These are phyloP conservation scores for crab-eating macaque (Macaca fascicularis) DNA, from an alignment of 2,113 vertebrate species.

Conservation along the genomic window DNA sequence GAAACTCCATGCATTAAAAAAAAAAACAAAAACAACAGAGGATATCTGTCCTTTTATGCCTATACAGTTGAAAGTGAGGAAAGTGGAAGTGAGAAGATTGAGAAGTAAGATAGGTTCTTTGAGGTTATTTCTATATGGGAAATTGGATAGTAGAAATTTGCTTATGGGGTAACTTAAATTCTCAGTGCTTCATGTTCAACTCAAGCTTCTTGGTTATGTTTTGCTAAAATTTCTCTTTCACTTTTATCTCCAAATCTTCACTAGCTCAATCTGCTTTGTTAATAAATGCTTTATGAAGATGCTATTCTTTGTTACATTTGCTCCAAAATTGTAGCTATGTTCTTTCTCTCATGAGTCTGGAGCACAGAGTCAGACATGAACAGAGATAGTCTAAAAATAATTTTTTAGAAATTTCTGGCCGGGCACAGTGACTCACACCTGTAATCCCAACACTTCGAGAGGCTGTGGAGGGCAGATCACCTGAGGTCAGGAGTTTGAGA, in stretches of 20 bases:
- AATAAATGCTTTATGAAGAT: background rate
- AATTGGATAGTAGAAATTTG: background rate
- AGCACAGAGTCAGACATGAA: background rate
- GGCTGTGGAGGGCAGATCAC: too few species aligned
- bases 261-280: background rate
- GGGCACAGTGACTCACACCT: too few species aligned
- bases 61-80: background rate
- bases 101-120: background rate
- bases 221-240: background rate
- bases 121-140: background rate
- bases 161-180: background rate
- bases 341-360: background rate
- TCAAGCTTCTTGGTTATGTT: background rate
- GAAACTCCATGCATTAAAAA: background rate
- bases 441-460: too few species aligned
- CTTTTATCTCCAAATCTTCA: background rate
- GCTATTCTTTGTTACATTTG: background rate
- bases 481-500: too few species aligned
- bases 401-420: background rate
- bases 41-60: background rate
- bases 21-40: too few species aligned
- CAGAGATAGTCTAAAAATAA: background rate
- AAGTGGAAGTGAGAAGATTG: background rate
- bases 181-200: background rate
- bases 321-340: background rate